Base-by-base conservation (phyloP, 2,888 invertebrate genomes). In the Trypoxylon attenuatum region DNA sequence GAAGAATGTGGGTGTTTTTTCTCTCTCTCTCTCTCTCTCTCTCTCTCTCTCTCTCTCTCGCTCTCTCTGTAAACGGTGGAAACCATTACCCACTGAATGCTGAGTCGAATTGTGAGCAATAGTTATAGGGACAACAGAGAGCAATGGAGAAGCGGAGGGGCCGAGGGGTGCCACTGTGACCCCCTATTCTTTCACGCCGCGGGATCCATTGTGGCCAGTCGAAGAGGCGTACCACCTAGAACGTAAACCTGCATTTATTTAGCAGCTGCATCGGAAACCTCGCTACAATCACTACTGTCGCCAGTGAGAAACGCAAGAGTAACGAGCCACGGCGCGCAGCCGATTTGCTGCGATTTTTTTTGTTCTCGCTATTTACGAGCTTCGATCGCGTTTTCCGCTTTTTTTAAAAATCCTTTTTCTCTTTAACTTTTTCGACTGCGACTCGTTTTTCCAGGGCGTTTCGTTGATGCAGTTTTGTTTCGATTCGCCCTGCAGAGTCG, bases 181-280 rank as follows among this genome's bases (percentile, higher is more conserved):
- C n/a, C n/a, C n/a, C 33, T 64, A 64, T 67, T 67, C 67, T 69
- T 69, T 42, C 67, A 52, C 50, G 57, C 62, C 41, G 23, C 42
- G 23, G 19, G n/a, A n/a, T n/a, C n/a, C 39, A 62, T 69, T 67
- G 67, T 69, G 33, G 42, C 18, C 21, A 25, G 13, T 5, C 6
- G 39, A 27, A 52, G 23, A 42, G 50, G 45, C 27, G 43, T 16
- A 33, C 47, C 60, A 5, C 43, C 21, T 13, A n/a, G 21, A 46
- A 67, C 55, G 61, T 56, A 27, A 66, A 65, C 67, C 67, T 55
- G 56, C 53, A 53, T 62, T 67, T 67, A 69, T 67, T 69, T 63
- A 42, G 25, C 68, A 69, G 69, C 68, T 69, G 68, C 55, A 49
- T 38, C 23, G 25, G 55, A 58, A 55, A 52, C 52, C 29, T 42